A percentile compares a stretch with the other conserved stretches of the same genome.
phyloP scores from a whole-genome alignment of 1,140 invertebrate species.

The Venustaconcha ellipsiformis region DNA sequence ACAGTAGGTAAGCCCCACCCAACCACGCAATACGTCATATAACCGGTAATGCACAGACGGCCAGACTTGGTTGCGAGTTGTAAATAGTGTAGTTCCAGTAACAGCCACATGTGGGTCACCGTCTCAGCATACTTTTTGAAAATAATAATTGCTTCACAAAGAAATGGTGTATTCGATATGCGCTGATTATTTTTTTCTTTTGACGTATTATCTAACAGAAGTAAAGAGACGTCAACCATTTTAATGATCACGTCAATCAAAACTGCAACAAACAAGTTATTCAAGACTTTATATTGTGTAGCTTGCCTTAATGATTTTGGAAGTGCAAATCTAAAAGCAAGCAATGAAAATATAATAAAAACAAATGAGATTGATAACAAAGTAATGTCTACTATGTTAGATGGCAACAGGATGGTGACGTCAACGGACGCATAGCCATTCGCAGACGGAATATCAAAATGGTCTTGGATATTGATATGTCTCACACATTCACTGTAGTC shows the following conservation, averaged over 20 bases:
- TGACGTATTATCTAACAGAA: background rate
- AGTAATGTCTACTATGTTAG: background rate
- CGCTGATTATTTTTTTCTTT: background rate
- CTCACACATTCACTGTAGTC: constrained; percentile 21
- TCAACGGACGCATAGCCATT: background rate
- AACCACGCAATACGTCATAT: constrained; percentile 12
- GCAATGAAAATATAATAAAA: background rate
- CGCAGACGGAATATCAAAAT: constrained; percentile 8
- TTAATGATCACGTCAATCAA: background rate
- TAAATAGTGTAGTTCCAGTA: constrained; percentile 6
- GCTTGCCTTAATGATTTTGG: background rate
- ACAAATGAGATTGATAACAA: constrained; percentile 7
- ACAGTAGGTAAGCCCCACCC: constrained; percentile 13
- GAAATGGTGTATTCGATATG: background rate
- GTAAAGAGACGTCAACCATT: background rate
- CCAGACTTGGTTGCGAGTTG: constrained; percentile 3
- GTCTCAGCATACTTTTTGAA: background rate
- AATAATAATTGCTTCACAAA: constrained; percentile 13
- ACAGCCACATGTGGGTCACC: constrained; percentile 4
- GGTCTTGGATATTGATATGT: constrained; percentile 11
- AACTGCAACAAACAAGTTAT: background rate
- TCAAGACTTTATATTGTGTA: constrained; percentile 3
- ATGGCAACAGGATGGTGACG: too few relatives aligned
- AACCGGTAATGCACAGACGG: constrained; percentile 1
- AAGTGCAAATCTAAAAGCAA: constrained; percentile 2